Conservation (phyloP, 2,888 invertebrate genomes). For the Melolontha melolontha region DNA sequence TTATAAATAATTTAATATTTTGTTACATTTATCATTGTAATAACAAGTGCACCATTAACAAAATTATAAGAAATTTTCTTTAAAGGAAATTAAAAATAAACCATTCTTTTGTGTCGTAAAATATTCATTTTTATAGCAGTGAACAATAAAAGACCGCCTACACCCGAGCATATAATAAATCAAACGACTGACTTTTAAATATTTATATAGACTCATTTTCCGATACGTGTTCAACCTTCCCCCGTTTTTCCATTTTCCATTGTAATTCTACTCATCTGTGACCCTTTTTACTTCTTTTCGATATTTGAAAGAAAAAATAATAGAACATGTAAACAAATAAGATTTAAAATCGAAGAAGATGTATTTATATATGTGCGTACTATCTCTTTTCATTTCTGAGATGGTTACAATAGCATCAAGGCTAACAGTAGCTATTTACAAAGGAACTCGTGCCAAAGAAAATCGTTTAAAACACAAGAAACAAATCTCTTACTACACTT, state of each 20-base stretch:
- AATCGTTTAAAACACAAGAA: neutral
- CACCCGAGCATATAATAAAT: slow-evolving; percentile 1
- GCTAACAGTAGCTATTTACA: slow-evolving; percentile 29
- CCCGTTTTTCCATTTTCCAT: neutral
- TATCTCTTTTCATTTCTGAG: slow-evolving; percentile 5
- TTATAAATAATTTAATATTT: too few species aligned
- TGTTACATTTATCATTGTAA: too few species aligned
- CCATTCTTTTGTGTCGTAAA: too few species aligned
- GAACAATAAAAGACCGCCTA: neutral
- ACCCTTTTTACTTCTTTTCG: neutral
- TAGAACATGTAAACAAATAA: slow-evolving; percentile 9
- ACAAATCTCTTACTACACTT: neutral
- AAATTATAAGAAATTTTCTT: too few species aligned
- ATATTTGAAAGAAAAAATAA: neutral
- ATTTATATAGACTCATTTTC: slow-evolving; percentile 4
- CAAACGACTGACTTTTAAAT: slow-evolving; percentile 6
- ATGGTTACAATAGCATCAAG: slow-evolving; percentile 26
- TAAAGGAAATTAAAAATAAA: too few species aligned
- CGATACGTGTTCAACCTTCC: neutral
- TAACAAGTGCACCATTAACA: too few species aligned
- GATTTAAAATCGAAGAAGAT: slow-evolving; percentile 2
- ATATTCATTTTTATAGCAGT: too few species aligned
- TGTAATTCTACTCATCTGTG: slow-evolving; percentile 1
- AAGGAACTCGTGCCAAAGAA: slow-evolving; percentile 31
- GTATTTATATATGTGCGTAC: slow-evolving; percentile 1